Base-by-base conservation (phyloP, 64 coral and sea anemone species). In the Pachyseris speciosa region DNA sequence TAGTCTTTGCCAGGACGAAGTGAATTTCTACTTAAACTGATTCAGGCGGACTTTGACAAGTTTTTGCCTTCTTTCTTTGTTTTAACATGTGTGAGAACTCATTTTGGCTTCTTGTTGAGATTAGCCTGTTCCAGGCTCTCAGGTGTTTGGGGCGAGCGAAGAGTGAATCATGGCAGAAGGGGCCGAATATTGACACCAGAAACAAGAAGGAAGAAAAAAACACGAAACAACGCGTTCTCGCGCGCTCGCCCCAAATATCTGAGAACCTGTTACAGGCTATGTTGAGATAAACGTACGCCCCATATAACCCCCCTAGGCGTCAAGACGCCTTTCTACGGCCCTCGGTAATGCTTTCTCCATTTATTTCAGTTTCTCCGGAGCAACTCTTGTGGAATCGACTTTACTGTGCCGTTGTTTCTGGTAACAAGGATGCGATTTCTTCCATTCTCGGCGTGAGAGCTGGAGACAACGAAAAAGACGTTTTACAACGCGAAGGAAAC, bases 301-400 rank as follows among this genome's bases (percentile, higher is more conserved):
- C n/a, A n/a, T n/a, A n/a, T n/a, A n/a, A n/a, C n/a, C n/a, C n/a
- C n/a, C n/a, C n/a, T n/a, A n/a, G n/a, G n/a, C n/a, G n/a, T n/a
- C n/a, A n/a, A n/a, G n/a, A n/a, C n/a, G n/a, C n/a, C n/a, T n/a
- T 65, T 19, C n/a, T 19, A 9, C 19, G 41, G 57, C 34, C 44
- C 29, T 16, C 26, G 5, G 17, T 25, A 5, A 60, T 67, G 37
- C 31, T 9, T 25, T 28, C 30, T n/a, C n/a, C n/a, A n/a, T n/a
- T 48, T 31, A 8, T 53, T 60, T 24, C 68, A 96, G 94, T 28
- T 38, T 68, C 83, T 9, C 90, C 95, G 9, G 68, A 43, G 51
- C 51, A 64, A 17, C 95, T 72, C 42, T 32, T 93, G 41, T 96
- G 95, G 95, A 96, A 96, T 84, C 78, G 91, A 78, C 79, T 96